Base-by-base conservation (phyloP, 2,113 vertebrate genomes). In the Semnornis frantzii region DNA sequence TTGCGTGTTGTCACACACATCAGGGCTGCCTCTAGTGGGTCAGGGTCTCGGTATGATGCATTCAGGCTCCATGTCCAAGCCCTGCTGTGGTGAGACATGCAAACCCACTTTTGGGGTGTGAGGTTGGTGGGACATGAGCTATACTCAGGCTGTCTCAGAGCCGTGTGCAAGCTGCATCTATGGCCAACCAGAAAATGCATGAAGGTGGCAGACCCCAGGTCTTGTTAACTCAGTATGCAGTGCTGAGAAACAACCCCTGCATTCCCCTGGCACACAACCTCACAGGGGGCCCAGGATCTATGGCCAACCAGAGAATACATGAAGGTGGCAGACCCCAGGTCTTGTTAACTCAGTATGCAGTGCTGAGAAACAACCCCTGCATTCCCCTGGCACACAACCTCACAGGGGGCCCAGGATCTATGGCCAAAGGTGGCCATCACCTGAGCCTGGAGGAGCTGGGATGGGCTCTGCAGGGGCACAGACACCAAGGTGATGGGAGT, bases 71-170 rank as follows among this genome's bases (percentile, higher is more conserved):
- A 21, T 2, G 25, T 6, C 25, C 54, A 3, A 69, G 34, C 34
- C 30, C 30, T 24, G 71, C 54, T 9, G 82, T 21, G 5, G 30
- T 1, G 25, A 58, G 83, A 77, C 1, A 1, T 6, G 59, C 21
- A 37, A 37, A n/a, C n/a, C 59, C n/a, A 7, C 15, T 25, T 46
- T 13, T 1, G 17, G 31, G 58, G 21, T 0, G 2, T 5, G 4
- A n/a, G 24, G 58, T 27, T 2, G 8, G 46, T 2, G 4, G 46
- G 46, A 60, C 1, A 7, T 2, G 31, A 63, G 65, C 65, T 18
- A 13, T 21, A 48, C 48, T 63, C 37, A 4, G 78, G 78, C 86
- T 69, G 9, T 57, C 39, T 30, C 20, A 0, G 72, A 71, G 39
- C 72, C 72, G n/a, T 30, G 72, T 52, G 59, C 79, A 77, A 50